These are phyloP conservation scores for Druceiella hillmani DNA, from an alignment of 2,888 invertebrate genomes.

Conservation along the genomic window DNA sequence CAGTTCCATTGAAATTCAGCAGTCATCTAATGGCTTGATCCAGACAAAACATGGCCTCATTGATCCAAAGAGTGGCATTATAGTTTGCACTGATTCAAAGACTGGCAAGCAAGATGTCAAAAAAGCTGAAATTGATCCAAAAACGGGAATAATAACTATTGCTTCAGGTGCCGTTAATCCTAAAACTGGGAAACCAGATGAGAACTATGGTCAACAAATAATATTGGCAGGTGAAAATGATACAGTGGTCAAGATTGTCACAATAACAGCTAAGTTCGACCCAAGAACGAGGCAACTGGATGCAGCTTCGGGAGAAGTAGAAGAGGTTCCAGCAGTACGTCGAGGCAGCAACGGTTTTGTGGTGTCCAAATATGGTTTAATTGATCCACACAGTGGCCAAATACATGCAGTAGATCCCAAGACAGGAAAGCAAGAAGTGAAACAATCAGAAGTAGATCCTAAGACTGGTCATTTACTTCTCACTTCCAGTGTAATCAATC, in stretches of 20 bases:
- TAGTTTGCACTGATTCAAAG: slow-evolving; percentile 40
- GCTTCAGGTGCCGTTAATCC: slow-evolving; percentile 53
- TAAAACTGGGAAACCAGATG: slow-evolving; percentile 55
- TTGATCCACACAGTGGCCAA: slow-evolving; percentile 56
- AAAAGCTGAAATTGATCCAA: slow-evolving; percentile 50
- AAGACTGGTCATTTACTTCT: slow-evolving; percentile 54
- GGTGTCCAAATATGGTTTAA: slow-evolving; percentile 54
- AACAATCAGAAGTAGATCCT: slow-evolving; percentile 57
- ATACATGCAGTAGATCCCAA: slow-evolving; percentile 53
- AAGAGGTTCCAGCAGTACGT: slow-evolving; percentile 50
- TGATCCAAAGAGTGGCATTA: slow-evolving; percentile 56
- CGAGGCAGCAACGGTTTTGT: slow-evolving; percentile 50
- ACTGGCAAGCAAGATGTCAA: slow-evolving; percentile 53
- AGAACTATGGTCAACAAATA: slow-evolving; percentile 49
- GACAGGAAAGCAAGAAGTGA: slow-evolving; percentile 57
- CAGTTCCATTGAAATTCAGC: slow-evolving; percentile 51
- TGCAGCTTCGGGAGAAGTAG: slow-evolving; percentile 47
- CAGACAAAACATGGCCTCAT: slow-evolving; percentile 60
- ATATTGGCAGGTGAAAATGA: slow-evolving; percentile 44
- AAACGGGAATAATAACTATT: slow-evolving; percentile 51
- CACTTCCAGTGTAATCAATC: slow-evolving; percentile 52
- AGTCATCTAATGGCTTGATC: slow-evolving; percentile 40
- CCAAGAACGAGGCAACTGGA: slow-evolving; percentile 55
- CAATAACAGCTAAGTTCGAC: slow-evolving; percentile 52
- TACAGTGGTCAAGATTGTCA: slow-evolving; percentile 38